A percentile compares a stretch with the other conserved stretches of the same genome.
phyloP scores from a whole-genome alignment of 2,113 vertebrate genomes.

The Tetraodon nigroviridis region DNA sequence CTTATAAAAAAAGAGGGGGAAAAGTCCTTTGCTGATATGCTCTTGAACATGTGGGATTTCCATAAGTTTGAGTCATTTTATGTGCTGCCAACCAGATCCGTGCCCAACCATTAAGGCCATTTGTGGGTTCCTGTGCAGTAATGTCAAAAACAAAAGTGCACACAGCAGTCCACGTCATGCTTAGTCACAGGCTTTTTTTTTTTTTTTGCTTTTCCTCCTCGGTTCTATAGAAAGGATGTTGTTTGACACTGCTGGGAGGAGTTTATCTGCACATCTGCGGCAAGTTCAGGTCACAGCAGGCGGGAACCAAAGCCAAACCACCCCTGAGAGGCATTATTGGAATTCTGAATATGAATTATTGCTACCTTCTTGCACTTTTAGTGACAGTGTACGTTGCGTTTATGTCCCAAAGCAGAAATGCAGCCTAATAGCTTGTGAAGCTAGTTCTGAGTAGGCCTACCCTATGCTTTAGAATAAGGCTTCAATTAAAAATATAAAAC shows the following conservation, averaged over 20 bases:
- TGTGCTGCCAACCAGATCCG: slow-evolving; percentile 49
- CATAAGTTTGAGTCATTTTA: slow-evolving; percentile 61
- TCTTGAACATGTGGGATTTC: slow-evolving; percentile 61
- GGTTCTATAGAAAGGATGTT: slow-evolving; percentile 38
- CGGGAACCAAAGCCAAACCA: slow-evolving; percentile 7
- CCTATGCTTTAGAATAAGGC: slow-evolving; percentile 53
- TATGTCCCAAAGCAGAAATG: too few species aligned
- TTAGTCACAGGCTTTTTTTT: slow-evolving; percentile 47
- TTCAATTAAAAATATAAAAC: slow-evolving; percentile 50
- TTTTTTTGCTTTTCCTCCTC: slow-evolving; percentile 20
- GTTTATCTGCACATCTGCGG: slow-evolving; percentile 49
- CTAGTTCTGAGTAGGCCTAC: background rate
- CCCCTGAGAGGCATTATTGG: too few species aligned
- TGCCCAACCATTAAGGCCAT: slow-evolving; percentile 61
- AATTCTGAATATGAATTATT: too few species aligned
- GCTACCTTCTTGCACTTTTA: too few species aligned
- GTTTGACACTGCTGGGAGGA: slow-evolving; percentile 54
- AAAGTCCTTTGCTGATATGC: slow-evolving; percentile 32
- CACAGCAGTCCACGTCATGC: slow-evolving; percentile 29
- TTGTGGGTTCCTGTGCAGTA: slow-evolving; percentile 59
- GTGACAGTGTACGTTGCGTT: too few species aligned
- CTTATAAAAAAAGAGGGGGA: slow-evolving; percentile 6
- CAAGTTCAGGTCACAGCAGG: slow-evolving; percentile 44
- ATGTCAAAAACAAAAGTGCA: slow-evolving; percentile 65
- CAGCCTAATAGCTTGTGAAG: too few species aligned